A percentile compares a stretch with the other conserved stretches of the same genome.
Conservation (phyloP, 2,113 vertebrate genomes). For the Hydrolagus affinis region DNA sequence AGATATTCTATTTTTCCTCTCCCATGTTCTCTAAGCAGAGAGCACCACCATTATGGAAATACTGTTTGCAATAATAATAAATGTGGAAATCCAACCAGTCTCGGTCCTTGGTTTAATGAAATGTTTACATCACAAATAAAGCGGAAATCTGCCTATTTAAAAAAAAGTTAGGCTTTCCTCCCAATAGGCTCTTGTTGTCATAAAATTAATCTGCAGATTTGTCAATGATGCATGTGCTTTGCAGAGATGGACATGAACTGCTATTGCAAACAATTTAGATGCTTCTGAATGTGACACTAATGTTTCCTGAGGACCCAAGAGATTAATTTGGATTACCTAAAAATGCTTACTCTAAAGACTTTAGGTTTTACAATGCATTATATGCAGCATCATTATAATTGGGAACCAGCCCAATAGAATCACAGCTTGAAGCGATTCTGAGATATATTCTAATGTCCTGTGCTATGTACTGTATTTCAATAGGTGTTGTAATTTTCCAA, state of each 20-base stretch:
- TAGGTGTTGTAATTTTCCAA: neutral
- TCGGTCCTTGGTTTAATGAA: neutral
- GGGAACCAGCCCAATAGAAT: neutral
- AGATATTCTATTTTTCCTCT: too few species aligned
- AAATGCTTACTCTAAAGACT: neutral
- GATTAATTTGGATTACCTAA: neutral
- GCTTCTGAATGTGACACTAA: neutral
- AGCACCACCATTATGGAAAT: too few species aligned
- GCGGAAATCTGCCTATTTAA: neutral
- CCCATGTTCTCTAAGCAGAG: too few species aligned
- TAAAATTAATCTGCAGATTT: neutral
- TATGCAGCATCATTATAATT: neutral
- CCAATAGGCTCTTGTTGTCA: neutral
- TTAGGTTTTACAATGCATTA: constrained; percentile 1
- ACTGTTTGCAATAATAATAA: neutral
- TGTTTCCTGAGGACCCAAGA: neutral
- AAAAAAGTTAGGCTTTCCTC: neutral
- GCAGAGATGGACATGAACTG: neutral
- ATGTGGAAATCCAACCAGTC: neutral
- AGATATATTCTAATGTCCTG: neutral
- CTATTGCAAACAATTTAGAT: neutral
- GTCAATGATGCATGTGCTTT: neutral
- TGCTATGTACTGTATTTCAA: neutral
- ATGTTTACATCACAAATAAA: neutral
- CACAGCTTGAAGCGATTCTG: neutral